Percentiles rank a stretch among this genome's conserved stretches.
Evolutionary conservation across 2,888 invertebrate genomes (phyloP).

Genomic region (Melolontha melolontha): DNA sequence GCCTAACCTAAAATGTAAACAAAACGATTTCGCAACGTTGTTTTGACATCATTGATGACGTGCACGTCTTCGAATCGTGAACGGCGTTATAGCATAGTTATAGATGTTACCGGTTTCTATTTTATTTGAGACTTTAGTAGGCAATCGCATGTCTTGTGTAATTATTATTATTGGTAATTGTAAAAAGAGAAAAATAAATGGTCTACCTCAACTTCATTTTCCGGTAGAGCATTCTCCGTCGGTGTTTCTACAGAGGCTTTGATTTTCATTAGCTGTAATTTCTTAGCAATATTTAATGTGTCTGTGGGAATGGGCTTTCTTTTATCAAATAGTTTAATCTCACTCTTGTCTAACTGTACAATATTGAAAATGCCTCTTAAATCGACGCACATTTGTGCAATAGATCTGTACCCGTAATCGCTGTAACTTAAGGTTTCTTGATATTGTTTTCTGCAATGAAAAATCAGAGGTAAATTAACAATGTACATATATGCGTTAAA

Average conservation of each 20-base stretch:
- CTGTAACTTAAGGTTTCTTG: conserved; percentile 54
- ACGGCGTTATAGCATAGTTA: no score
- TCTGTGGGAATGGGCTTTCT: conserved; percentile 53
- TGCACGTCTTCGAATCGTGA: no score
- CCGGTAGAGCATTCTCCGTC: conserved; percentile 46
- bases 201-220: conserved; percentile 40
- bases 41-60: no score
- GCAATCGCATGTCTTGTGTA: no score
- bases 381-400: conserved; percentile 58
- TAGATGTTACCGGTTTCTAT: no score
- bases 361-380: conserved; percentile 58
- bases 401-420: conserved; percentile 56
- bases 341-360: conserved; percentile 54
- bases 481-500: not conserved
- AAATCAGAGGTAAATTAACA: not conserved
- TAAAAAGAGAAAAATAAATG: conserved; percentile 5
- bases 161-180: not conserved
- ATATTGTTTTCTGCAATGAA: conserved; percentile 54
- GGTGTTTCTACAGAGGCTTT: conserved; percentile 19
- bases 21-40: no score
- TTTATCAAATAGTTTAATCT: conserved; percentile 60
- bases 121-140: no score
- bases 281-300: conserved; percentile 32
- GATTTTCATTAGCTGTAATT: conserved; percentile 21
- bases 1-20: no score